Evolutionary conservation across 1,140 invertebrate genomes (phyloP).

Genomic region (Lepidotrigona ventralis): DNA sequence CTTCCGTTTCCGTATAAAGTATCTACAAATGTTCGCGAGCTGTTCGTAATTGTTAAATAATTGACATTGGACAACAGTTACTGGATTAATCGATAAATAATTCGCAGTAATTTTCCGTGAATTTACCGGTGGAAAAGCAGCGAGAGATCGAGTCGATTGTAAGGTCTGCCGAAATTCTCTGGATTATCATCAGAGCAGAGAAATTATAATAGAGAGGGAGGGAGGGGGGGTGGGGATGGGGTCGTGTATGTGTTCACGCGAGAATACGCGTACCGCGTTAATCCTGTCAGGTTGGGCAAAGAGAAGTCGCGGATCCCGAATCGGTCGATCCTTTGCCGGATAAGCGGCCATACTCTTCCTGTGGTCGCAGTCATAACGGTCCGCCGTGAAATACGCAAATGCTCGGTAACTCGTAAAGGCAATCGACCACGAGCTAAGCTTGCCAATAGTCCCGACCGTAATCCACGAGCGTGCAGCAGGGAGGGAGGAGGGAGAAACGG

Average conservation of each 20-base stretch:
- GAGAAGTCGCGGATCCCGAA: conserved; percentile 41
- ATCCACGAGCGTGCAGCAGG: conserved; percentile 63
- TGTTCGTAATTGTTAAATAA: no score
- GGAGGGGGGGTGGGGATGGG: no score
- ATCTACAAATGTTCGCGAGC: no score
- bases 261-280: conserved; percentile 37
- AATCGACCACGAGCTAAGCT: conserved; percentile 72
- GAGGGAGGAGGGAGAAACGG: background rate
- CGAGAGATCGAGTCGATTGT: background rate
- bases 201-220: conserved; percentile 6
- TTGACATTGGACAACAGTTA: no score
- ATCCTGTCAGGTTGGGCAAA: conserved; percentile 32
- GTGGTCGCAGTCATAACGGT: conserved; percentile 65
- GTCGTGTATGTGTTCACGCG: background rate
- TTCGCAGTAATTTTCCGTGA: no score
- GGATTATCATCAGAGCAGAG: background rate
- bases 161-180: background rate
- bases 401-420: conserved; percentile 71
- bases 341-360: conserved; percentile 46
- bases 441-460: conserved; percentile 67
- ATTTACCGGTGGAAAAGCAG: background rate
- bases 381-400: conserved; percentile 72
- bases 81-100: no score
- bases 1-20: no score
- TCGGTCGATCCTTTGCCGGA: conserved; percentile 51